Conservation (phyloP, 2,113 vertebrate species). For the Corvus cornix region DNA sequence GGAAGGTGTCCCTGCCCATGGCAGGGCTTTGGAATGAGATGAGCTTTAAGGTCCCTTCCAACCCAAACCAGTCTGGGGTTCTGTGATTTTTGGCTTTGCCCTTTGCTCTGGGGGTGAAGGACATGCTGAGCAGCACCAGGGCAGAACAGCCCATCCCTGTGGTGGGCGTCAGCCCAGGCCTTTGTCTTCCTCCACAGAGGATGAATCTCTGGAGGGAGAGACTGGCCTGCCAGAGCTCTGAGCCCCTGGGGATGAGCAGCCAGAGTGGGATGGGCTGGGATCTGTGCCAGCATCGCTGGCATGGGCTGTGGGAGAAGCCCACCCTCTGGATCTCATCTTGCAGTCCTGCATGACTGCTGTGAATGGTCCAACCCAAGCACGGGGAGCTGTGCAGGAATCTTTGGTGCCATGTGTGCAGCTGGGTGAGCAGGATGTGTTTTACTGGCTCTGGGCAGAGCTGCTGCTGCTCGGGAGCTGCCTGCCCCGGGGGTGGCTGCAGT, state of each 20-base stretch:
- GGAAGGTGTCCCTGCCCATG: not conserved
- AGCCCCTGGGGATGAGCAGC: not conserved
- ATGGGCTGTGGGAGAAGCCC: not conserved
- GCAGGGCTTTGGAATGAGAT: not conserved
- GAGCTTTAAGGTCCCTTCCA: not conserved
- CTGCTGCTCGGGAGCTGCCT: not conserved
- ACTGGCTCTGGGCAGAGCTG: accelerated
- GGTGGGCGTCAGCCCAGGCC: not conserved
- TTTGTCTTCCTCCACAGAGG: not conserved
- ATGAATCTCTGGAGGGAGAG: not conserved
- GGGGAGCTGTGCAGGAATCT: not conserved
- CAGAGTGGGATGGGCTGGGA: accelerated
- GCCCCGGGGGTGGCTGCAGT: accelerated
- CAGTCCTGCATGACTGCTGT: not conserved
- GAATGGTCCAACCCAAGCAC: accelerated
- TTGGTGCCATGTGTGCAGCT: not conserved
- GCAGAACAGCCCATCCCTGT: not conserved
- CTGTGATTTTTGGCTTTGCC: not conserved
- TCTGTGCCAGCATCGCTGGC: not conserved
- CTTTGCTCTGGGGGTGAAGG: not conserved
- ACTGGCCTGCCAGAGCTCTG: not conserved
- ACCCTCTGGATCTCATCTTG: too few relatives aligned
- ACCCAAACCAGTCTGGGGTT: too few relatives aligned
- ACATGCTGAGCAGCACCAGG: not conserved
- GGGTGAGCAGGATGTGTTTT: not conserved